Conservation (phyloP, 2,888 invertebrate genomes). For the Pammene aurita region DNA sequence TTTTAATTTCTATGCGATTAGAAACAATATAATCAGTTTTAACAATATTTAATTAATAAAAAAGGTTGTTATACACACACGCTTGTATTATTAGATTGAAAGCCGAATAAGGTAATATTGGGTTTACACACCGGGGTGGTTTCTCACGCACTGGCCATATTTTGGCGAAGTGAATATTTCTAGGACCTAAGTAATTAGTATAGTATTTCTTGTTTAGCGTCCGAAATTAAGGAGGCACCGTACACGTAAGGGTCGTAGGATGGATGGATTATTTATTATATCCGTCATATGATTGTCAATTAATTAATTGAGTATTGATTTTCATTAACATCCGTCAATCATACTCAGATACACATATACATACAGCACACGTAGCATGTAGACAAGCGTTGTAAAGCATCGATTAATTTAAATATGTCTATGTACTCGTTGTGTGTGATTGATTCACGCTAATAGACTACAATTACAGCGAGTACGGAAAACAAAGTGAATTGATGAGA, state of each 20-base stretch:
- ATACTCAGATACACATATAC: not conserved
- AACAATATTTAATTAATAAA: too few relatives aligned
- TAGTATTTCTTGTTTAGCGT: too few relatives aligned
- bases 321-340: not conserved
- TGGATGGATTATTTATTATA: not conserved
- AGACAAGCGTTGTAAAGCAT: not conserved
- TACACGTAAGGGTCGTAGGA: not conserved
- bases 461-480: conserved; percentile 13
- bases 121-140: too few relatives aligned
- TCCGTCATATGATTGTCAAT: not conserved
- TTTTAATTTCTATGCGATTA: too few relatives aligned
- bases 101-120: too few relatives aligned
- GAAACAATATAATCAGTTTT: too few relatives aligned
- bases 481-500: conserved; percentile 5
- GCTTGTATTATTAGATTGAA: too few relatives aligned
- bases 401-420: not conserved
- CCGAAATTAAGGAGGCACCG: too few relatives aligned
- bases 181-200: too few relatives aligned
- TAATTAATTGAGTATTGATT: not conserved
- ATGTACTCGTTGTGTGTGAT: not conserved
- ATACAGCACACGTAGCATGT: not conserved
- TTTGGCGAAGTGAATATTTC: too few relatives aligned
- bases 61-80: too few relatives aligned
- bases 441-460: conserved; percentile 16
- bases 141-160: too few relatives aligned